A percentile compares a stretch with the other conserved stretches of the same genome.
These are phyloP conservation scores for Numida meleagris DNA, from an alignment of 2,113 vertebrate species.

Conservation along the genomic window DNA sequence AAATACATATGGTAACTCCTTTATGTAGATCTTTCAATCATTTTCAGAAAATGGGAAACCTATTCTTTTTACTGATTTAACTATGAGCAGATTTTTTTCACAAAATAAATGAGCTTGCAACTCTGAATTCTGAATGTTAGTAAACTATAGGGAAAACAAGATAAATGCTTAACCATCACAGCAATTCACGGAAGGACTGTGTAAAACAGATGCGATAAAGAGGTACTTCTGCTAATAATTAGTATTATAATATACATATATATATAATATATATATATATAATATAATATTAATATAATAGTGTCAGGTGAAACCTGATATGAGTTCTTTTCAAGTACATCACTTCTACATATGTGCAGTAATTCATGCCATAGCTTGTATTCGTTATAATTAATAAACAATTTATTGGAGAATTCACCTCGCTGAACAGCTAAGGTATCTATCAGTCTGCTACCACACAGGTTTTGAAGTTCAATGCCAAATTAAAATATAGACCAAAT, in stretches of 20 bases:
- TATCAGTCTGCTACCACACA: background rate
- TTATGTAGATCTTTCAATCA: background rate
- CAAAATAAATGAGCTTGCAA: background rate
- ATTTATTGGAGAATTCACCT: slow-evolving; percentile 7
- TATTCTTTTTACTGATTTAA: background rate
- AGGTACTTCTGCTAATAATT: slow-evolving; percentile 32
- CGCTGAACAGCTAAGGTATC: background rate
- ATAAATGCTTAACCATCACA: background rate
- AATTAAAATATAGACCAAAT: background rate
- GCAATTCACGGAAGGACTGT: background rate
- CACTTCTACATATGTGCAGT: background rate
- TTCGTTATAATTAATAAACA: background rate
- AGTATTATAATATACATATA: too few species aligned
- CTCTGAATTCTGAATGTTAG: background rate
- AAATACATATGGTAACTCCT: background rate
- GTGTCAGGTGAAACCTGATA: background rate
- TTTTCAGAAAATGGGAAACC: background rate
- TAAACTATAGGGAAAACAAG: background rate
- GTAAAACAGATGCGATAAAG: background rate
- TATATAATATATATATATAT: too few species aligned
- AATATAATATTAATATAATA: background rate
- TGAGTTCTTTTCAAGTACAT: background rate
- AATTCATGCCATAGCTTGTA: background rate
- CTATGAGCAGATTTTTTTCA: background rate
- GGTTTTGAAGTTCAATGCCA: background rate